Evolutionary conservation across 2,888 invertebrate genomes (phyloP).

Genomic region (Drosophila yooni): DNA sequence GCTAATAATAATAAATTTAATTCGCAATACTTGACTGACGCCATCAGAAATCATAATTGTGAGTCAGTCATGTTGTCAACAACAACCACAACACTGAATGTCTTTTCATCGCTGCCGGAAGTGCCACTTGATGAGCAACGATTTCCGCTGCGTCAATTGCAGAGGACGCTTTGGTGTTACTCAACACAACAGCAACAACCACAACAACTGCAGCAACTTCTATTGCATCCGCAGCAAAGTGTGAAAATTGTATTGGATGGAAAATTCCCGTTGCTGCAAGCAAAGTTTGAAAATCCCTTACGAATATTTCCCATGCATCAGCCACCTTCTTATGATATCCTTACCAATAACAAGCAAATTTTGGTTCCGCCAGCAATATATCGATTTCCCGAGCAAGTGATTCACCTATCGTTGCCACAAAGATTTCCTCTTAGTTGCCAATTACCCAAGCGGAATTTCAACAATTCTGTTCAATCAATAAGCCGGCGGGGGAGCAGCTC

Average conservation of each 20-base stretch:
- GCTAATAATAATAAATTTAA: conserved; percentile 70
- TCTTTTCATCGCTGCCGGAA: conserved; percentile 51
- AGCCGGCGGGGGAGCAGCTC: conserved; percentile 17
- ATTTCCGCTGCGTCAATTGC: conserved; percentile 55
- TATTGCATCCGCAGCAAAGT: conserved; percentile 1
- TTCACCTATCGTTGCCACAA: conserved; percentile 29
- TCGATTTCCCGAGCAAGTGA: conserved; percentile 41
- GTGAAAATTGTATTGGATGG: conserved; percentile 1
- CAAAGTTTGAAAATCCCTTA: neutral
- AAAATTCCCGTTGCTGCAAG: conserved; percentile 36
- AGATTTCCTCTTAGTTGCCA: conserved; percentile 56
- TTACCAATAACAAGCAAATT: neutral
- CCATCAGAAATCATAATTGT: conserved; percentile 50
- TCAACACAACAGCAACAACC: conserved; percentile 9
- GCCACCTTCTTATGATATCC: neutral
- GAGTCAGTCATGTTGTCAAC: conserved; percentile 60
- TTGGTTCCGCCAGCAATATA: neutral
- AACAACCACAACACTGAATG: conserved; percentile 30
- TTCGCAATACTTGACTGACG: conserved; percentile 50
- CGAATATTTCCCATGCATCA: conserved; percentile 40
- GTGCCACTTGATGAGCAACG: conserved; percentile 47
- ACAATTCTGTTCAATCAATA: conserved; percentile 37
- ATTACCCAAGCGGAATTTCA: conserved; percentile 46
- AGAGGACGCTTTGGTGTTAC: conserved; percentile 15
- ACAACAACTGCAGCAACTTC: conserved; percentile 2